These are phyloP conservation scores for Cichladusa arquata DNA, from an alignment of 2,113 vertebrate species.

Conservation along the genomic window DNA sequence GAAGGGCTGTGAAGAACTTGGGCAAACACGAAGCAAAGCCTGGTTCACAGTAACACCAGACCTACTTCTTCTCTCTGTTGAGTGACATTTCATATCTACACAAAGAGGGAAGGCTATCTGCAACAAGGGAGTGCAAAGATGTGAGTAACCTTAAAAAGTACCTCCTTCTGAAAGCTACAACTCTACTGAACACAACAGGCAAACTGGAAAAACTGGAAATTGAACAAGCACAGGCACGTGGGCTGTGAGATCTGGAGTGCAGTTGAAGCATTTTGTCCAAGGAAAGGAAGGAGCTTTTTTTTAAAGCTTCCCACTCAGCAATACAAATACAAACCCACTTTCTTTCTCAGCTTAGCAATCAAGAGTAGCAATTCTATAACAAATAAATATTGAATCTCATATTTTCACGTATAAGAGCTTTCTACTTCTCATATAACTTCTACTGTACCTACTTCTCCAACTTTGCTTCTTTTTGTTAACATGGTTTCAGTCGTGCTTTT, in stretches of 20 bases:
- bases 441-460: neutral
- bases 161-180: neutral
- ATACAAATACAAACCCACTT: neutral
- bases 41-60: neutral
- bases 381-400: neutral
- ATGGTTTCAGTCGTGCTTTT: neutral
- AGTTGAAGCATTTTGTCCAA: neutral
- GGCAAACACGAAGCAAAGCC: neutral
- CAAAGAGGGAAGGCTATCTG: neutral
- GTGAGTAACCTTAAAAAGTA: neutral
- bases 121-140: neutral
- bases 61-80: too few species aligned
- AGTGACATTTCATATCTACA: neutral
- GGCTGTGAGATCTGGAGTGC: neutral
- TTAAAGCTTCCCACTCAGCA: neutral
- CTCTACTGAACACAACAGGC: neutral
- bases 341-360: neutral
- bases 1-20: neutral
- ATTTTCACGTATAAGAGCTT: neutral
- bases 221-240: neutral
- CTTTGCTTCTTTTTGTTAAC: neutral
- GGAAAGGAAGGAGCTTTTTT: neutral
- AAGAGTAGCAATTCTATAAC: neutral
- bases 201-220: slow-evolving; percentile 39
- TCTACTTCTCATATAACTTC: neutral